Base-by-base conservation (phyloP, 2,113 vertebrate genomes). In the Trinectes maculatus region DNA sequence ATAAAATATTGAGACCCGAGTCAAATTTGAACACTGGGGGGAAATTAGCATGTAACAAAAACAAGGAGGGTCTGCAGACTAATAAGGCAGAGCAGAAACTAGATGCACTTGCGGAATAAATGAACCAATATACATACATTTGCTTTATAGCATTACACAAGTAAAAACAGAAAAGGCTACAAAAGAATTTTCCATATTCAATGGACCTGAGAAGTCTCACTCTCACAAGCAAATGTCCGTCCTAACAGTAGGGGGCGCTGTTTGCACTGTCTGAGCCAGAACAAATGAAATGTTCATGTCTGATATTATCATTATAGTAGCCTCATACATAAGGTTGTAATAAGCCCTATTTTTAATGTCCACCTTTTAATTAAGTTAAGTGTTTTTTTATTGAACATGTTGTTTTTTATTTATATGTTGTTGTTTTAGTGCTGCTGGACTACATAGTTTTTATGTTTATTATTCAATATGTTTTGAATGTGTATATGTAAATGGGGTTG, bases 1-100 rank as follows among this genome's bases (percentile, higher is more conserved):
- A 40, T 43, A 16, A 39, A 60, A 52, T 43, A 37, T 51, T 25
- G 4, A 63, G 28, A 63, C 34, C 5, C 9, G 36, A 61, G 29
- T 42, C 5, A 46, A 46, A 60, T 52, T 5, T 16, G 34, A 44
- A 54, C 22, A 16, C 19, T 26, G 18, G 39, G 59, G 71, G 58
- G 16, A 26, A 65, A 68, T 31, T 39, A 37, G 22, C 9, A 22
- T 8, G 9, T 31, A 28, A 31, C 11, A 51, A 47, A 12, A 64
- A 52, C 6, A 7, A 39, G 4, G 8, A 40, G 10, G 8, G 2
- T 28, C 16, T 28, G 36, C 4, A 28, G 11, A 47, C 13, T 4
- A 22, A 46, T 0, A 9, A 33, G 55, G 19, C 15, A 34, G 46
- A 52, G 34, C 31, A 8, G 3, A 34, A 22, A 18, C 15, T 3